These are phyloP conservation scores for Mugil cephalus DNA, from an alignment of 2,113 vertebrate species.

Conservation along the genomic window DNA sequence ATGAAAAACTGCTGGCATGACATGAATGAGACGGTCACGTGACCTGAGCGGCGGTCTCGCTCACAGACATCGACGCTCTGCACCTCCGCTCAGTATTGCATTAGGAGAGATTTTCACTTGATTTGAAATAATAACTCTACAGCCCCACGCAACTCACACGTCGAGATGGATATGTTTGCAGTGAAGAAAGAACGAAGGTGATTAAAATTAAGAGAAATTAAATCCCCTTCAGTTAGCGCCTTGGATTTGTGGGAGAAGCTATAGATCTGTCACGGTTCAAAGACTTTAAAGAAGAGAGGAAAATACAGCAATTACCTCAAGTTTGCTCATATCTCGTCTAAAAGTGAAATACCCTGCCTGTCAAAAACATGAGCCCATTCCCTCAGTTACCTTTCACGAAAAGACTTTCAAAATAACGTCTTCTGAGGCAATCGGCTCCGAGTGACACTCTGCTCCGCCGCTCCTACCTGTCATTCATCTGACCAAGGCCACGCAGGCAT, in stretches of 20 bases:
- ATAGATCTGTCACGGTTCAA: no score
- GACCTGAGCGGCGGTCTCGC: conserved; percentile 15
- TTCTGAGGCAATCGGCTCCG: conserved; percentile 12
- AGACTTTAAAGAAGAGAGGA: no score
- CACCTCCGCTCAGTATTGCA: background rate
- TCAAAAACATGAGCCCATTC: background rate
- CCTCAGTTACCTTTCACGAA: conserved; percentile 8
- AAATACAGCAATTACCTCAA: background rate
- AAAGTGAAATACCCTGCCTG: conserved; percentile 14
- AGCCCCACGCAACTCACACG: background rate
- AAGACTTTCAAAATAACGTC: background rate
- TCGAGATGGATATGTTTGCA: background rate
- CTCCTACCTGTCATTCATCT: conserved; percentile 49
- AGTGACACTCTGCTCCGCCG: conserved; percentile 41
- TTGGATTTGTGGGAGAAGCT: background rate
- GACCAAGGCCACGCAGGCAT: conserved; percentile 12
- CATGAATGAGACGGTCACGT: conserved; percentile 41
- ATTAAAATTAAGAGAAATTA: no score
- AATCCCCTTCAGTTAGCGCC: no score
- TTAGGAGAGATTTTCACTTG: background rate
- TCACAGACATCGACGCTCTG: conserved; percentile 11
- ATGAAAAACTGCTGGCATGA: conserved; percentile 38
- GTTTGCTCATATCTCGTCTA: background rate
- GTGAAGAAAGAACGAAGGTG: background rate
- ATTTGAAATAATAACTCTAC: background rate